These are phyloP conservation scores for Rutilus rutilus DNA, from an alignment of 2,113 vertebrate genomes.

Conservation along the genomic window DNA sequence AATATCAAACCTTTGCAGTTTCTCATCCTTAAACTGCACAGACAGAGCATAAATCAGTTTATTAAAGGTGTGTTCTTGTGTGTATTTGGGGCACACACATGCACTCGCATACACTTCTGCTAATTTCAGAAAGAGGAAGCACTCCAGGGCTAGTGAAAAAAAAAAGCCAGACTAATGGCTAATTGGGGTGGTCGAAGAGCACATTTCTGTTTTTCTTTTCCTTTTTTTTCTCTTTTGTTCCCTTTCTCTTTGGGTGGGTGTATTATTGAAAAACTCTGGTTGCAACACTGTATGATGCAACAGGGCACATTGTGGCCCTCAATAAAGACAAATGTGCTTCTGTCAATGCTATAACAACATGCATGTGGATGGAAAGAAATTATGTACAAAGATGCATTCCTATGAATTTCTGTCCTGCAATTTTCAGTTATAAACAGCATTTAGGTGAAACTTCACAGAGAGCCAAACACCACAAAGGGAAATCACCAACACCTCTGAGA, in stretches of 20 bases:
- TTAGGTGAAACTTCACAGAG: slow-evolving; percentile 44
- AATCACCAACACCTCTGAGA: slow-evolving; percentile 50
- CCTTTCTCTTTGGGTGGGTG: slow-evolving; percentile 40
- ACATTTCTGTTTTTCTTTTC: slow-evolving; percentile 46
- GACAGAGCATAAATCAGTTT: background rate
- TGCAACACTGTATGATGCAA: slow-evolving; percentile 47
- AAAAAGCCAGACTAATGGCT: slow-evolving; percentile 19
- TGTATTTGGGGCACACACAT: background rate
- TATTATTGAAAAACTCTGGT: slow-evolving; percentile 44
- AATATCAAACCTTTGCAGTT: background rate
- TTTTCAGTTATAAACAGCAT: slow-evolving; percentile 27
- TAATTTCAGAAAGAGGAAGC: slow-evolving; percentile 50
- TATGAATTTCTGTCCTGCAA: background rate
- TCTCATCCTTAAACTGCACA: background rate
- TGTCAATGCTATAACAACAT: too few relatives aligned
- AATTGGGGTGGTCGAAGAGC: slow-evolving; percentile 36
- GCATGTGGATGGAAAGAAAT: background rate
- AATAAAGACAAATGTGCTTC: background rate
- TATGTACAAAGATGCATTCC: background rate
- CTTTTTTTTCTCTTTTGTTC: slow-evolving; percentile 40
- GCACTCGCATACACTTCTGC: slow-evolving; percentile 25
- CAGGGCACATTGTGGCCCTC: background rate
- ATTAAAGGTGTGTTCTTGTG: slow-evolving; percentile 25
- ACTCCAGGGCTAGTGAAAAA: slow-evolving; percentile 16
- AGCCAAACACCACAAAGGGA: slow-evolving; percentile 26